Conservation (phyloP, 2,888 invertebrate genomes). For the Leptinotarsa juncta region DNA sequence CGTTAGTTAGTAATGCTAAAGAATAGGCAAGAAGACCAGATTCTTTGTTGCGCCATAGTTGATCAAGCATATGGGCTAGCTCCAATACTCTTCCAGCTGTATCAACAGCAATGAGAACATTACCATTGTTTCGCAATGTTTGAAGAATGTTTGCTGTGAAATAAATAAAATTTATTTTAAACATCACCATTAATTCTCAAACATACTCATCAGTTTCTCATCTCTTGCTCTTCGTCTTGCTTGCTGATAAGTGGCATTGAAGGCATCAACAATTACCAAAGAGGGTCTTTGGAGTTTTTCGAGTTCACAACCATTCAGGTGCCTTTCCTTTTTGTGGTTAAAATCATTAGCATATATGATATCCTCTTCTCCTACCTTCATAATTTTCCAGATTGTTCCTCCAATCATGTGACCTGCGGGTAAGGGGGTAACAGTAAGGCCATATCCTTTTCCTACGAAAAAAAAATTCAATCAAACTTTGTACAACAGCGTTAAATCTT, state of each 20-base stretch:
- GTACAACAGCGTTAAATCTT: background rate
- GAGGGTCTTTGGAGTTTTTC: constrained; percentile 93
- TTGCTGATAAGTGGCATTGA: constrained; percentile 94
- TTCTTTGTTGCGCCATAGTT: constrained; percentile 94
- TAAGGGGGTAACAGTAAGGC: constrained; percentile 92
- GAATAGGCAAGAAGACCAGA: constrained; percentile 96
- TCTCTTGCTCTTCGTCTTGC: constrained; percentile 90
- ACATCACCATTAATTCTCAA: constrained; percentile 42
- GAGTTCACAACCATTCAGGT: constrained; percentile 95
- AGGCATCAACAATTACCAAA: constrained; percentile 93
- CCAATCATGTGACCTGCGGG: constrained; percentile 99
- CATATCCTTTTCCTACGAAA: constrained; percentile 89
- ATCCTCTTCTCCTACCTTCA: constrained; percentile 98
- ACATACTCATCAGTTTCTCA: constrained; percentile 94
- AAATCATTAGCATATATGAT: constrained; percentile 98
- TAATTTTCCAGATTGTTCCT: constrained; percentile 98
- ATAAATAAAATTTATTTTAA: constrained; percentile 30
- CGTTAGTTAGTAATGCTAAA: constrained; percentile 92
- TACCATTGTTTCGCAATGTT: constrained; percentile 93
- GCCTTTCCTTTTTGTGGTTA: constrained; percentile 98
- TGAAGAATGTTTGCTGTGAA: constrained; percentile 88
- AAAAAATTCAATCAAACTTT: background rate
- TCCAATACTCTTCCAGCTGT: constrained; percentile 97
- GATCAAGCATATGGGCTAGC: constrained; percentile 95
- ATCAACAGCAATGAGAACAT: constrained; percentile 94